Conservation (phyloP, 1,140 invertebrate species). For the Pinna nobilis region DNA sequence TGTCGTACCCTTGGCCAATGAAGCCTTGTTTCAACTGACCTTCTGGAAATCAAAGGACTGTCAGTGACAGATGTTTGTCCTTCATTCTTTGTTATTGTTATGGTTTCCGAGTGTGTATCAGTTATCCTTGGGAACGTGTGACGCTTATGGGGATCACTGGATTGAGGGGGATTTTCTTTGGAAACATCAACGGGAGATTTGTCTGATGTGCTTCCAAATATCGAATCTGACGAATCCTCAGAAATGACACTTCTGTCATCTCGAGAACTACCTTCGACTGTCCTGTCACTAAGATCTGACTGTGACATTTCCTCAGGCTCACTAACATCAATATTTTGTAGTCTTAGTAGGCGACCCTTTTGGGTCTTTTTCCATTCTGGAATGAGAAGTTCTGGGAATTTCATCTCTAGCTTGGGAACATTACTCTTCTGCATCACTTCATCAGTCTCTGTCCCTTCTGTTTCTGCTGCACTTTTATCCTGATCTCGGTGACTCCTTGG, state of each 20-base stretch:
- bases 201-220: background rate
- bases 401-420: conserved; percentile 36
- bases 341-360: conserved; percentile 10
- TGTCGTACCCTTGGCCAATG: conserved; percentile 36
- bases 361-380: conserved; percentile 43
- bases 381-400: conserved; percentile 57
- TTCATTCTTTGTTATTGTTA: background rate
- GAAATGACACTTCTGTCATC: no score
- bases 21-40: conserved; percentile 22
- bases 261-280: background rate
- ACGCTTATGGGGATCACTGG: background rate
- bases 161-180: background rate
- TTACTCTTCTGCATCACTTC: conserved; percentile 1
- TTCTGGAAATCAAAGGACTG: conserved; percentile 25
- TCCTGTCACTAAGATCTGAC: background rate
- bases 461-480: background rate
- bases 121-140: conserved; percentile 7
- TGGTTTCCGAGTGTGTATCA: conserved; percentile 2
- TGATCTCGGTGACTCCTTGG: conserved; percentile 38
- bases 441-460: conserved; percentile 35
- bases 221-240: no score
- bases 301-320: background rate
- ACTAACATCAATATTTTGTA: background rate
- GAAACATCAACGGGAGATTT: background rate
- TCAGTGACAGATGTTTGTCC: conserved; percentile 13